These are phyloP conservation scores for Indri indri DNA, from an alignment of 2,113 vertebrate genomes.

Conservation along the genomic window DNA sequence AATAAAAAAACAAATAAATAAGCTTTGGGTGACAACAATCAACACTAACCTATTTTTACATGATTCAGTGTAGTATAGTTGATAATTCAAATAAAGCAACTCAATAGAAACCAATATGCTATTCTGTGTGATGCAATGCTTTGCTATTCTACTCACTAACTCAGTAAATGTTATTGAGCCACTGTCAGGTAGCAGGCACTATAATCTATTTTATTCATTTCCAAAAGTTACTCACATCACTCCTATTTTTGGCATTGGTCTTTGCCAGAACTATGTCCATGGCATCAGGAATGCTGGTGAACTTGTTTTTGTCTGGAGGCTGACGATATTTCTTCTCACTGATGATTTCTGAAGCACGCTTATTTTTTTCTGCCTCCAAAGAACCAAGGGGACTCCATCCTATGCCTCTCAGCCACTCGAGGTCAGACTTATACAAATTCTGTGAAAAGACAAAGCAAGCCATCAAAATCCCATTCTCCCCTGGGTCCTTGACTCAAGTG, in stretches of 20 bases:
- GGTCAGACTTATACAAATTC: conserved; percentile 92
- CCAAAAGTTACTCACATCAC: conserved; percentile 87
- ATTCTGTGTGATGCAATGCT: background rate
- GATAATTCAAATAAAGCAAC: background rate
- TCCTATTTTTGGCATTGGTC: conserved; percentile 90
- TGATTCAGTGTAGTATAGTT: background rate
- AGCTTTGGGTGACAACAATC: background rate
- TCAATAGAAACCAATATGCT: background rate
- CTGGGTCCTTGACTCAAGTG: background rate
- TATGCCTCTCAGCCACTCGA: conserved; percentile 88
- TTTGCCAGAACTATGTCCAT: conserved; percentile 93
- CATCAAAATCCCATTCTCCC: background rate
- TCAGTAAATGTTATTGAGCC: background rate
- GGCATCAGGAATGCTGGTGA: conserved; percentile 92
- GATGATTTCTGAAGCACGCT: conserved; percentile 84
- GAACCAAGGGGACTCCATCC: conserved; percentile 92
- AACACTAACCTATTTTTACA: background rate
- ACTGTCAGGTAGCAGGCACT: background rate
- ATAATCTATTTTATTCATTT: background rate
- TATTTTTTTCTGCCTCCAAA: conserved; percentile 90
- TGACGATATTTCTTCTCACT: conserved; percentile 85
- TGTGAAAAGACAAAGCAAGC: conserved; percentile 73
- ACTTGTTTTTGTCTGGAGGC: conserved; percentile 89
- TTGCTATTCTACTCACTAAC: background rate
- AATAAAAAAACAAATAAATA: conserved; percentile 23